A percentile compares a stretch with the other conserved stretches of the same genome.
These are phyloP conservation scores for Harpegnathos saltator DNA, from an alignment of 1,140 invertebrate genomes.

Conservation along the genomic window DNA sequence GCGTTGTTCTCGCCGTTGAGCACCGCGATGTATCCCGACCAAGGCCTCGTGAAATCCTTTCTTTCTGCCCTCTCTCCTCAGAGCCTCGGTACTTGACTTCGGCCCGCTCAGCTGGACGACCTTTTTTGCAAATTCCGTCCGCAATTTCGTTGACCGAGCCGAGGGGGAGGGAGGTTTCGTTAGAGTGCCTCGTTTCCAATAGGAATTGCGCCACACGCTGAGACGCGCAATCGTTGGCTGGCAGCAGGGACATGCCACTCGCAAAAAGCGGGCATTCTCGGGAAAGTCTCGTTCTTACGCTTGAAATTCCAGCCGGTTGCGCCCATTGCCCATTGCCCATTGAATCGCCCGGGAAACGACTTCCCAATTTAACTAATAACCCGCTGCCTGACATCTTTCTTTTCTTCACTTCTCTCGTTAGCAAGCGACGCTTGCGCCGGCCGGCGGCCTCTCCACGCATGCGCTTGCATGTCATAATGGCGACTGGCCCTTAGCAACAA, in stretches of 20 bases:
- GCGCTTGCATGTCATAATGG: conserved; percentile 46
- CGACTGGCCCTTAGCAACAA: conserved; percentile 43
- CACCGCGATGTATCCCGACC: too few species aligned
- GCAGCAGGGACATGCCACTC: neutral
- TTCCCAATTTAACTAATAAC: conserved; percentile 60
- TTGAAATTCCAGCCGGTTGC: conserved; percentile 7
- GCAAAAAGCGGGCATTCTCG: neutral
- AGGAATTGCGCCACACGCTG: conserved; percentile 17
- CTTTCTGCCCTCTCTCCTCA: neutral
- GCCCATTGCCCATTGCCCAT: too few species aligned
- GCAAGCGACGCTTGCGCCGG: neutral
- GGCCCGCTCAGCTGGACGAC: neutral
- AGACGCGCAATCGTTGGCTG: neutral
- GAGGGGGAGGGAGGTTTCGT: conserved; percentile 18
- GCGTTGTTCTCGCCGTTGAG: too few species aligned
- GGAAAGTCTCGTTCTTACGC: conserved; percentile 48
- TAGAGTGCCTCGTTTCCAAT: neutral
- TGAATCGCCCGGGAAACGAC: conserved; percentile 34
- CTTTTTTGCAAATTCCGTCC: neutral
- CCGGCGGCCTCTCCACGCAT: conserved; percentile 15
- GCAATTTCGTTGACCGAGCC: neutral
- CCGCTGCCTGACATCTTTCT: neutral
- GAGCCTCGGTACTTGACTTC: neutral
- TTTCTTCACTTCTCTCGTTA: conserved; percentile 49
- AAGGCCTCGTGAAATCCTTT: too few species aligned